phyloP scores from a whole-genome alignment of 2,113 vertebrate genomes.

The Tupaia chinensis region DNA sequence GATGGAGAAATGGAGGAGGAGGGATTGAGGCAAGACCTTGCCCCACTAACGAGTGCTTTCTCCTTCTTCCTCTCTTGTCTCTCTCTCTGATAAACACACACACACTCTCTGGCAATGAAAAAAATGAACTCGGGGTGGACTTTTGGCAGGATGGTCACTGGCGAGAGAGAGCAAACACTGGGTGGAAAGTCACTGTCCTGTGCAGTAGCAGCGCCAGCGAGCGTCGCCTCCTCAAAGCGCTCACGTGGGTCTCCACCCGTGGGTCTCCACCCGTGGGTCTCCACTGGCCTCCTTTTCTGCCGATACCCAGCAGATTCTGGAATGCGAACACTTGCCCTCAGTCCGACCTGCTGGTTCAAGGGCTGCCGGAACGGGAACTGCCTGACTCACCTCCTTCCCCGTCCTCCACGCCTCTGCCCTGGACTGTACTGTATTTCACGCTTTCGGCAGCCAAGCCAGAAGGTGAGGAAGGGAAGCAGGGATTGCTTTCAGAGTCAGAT shows the following conservation, averaged over 20 bases:
- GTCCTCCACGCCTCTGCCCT: background rate
- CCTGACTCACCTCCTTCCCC: background rate
- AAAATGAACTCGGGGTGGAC: background rate
- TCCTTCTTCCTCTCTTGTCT: too few species aligned
- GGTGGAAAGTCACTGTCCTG: background rate
- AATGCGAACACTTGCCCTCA: background rate
- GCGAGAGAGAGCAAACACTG: background rate
- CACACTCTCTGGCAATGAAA: too few species aligned
- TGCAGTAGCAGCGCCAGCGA: too few species aligned
- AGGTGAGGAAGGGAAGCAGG: background rate
- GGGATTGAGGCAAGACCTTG: too few species aligned
- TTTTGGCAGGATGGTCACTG: background rate
- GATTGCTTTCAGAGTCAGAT: constrained; percentile 15
- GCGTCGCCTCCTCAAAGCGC: background rate
- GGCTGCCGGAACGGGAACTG: background rate
- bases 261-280: background rate
- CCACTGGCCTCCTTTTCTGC: background rate
- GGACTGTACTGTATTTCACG: background rate
- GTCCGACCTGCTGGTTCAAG: background rate
- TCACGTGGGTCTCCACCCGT: background rate
- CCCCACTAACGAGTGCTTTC: too few species aligned
- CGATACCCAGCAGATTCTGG: background rate
- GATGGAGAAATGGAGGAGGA: too few species aligned
- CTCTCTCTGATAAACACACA: too few species aligned
- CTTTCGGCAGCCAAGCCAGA: background rate